Percentiles rank a stretch among this genome's conserved stretches.
Evolutionary conservation across 2,797 vertebrate genomes (phyloP).

Genomic region (Falco berigora): DNA sequence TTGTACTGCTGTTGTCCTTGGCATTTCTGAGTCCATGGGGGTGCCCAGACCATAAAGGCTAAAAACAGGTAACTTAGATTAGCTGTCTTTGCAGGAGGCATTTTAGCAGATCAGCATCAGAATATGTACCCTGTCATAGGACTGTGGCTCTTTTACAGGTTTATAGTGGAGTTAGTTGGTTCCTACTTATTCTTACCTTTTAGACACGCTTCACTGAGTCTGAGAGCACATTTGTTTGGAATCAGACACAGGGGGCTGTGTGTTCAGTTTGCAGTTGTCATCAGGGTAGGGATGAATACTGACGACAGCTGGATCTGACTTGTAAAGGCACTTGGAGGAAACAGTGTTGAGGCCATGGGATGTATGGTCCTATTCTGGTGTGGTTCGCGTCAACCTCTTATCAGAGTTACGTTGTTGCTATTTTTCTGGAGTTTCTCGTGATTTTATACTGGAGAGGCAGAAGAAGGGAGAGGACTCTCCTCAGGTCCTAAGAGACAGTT

Average conservation of each 20-base stretch:
- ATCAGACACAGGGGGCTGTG: fast-evolving
- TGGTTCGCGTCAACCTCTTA: background rate
- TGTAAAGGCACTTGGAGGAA: background rate
- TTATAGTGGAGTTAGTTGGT: background rate
- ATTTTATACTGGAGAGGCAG: background rate
- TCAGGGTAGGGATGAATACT: background rate
- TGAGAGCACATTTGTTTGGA: background rate
- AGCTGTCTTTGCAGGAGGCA: background rate
- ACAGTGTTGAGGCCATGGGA: background rate
- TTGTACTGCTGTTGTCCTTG: background rate
- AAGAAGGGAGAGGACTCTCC: background rate
- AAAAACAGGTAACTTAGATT: background rate
- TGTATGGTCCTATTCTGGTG: background rate
- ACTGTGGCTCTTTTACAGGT: background rate
- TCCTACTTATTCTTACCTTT: background rate
- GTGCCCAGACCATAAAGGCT: background rate
- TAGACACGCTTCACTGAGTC: background rate
- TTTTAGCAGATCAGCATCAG: background rate
- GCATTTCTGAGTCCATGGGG: background rate
- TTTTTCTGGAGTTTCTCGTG: background rate
- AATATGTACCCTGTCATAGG: background rate
- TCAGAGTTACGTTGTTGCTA: background rate
- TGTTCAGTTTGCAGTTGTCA: background rate
- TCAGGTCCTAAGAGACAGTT: background rate
- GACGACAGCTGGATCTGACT: background rate